phyloP scores from a whole-genome alignment of 2,113 vertebrate genomes.

The Pachypanchax playfairii region DNA sequence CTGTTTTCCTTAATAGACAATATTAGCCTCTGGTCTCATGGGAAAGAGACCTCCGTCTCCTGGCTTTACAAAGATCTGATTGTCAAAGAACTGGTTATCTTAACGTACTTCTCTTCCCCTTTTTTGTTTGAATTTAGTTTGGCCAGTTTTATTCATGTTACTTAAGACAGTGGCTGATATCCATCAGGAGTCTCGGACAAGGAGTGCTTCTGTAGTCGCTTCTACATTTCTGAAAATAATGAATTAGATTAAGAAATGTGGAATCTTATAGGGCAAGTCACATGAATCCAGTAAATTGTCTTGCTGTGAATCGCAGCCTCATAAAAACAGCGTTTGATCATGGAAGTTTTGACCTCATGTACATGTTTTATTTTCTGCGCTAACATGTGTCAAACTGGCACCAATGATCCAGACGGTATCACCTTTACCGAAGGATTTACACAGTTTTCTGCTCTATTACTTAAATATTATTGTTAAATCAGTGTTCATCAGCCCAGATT shows the following conservation, averaged over 20 bases:
- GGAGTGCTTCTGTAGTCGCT: slow-evolving; percentile 32
- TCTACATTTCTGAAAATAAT: slow-evolving; percentile 27
- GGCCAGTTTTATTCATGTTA: slow-evolving; percentile 52
- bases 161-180: slow-evolving; percentile 66
- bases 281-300: slow-evolving; percentile 41
- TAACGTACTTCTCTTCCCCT: slow-evolving; percentile 22
- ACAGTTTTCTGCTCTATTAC: slow-evolving; percentile 13
- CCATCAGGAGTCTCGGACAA: slow-evolving; percentile 54
- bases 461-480: slow-evolving; percentile 17
- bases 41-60: slow-evolving; percentile 45
- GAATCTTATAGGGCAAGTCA: slow-evolving; percentile 21
- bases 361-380: slow-evolving; percentile 13
- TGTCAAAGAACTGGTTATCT: slow-evolving; percentile 65
- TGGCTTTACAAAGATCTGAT: slow-evolving; percentile 59
- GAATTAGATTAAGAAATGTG: slow-evolving; percentile 46
- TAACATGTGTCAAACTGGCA: not conserved
- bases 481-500: not conserved
- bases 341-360: not conserved
- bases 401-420: not conserved
- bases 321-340: too few species aligned
- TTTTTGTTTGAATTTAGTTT: slow-evolving; percentile 39
- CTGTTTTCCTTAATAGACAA: slow-evolving; percentile 62
- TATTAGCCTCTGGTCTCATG: slow-evolving; percentile 57
- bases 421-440: not conserved
- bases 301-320: slow-evolving; percentile 3